Percentiles rank a stretch among this genome's conserved stretches.
These are phyloP conservation scores for Ranitomeya variabilis DNA, from an alignment of 2,113 vertebrate species.

Conservation along the genomic window DNA sequence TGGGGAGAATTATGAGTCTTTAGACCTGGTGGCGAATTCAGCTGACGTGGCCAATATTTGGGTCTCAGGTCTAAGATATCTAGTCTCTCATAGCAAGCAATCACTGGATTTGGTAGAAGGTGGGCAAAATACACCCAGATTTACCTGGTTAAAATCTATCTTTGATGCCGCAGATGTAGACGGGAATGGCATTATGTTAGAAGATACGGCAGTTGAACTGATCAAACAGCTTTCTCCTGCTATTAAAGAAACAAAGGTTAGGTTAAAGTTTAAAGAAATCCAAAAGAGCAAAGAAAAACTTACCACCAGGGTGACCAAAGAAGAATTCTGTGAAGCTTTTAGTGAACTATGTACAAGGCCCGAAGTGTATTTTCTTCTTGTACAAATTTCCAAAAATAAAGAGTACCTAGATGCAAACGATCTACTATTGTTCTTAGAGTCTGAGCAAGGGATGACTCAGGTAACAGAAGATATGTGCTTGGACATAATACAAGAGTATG, in stretches of 20 bases:
- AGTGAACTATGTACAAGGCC: conserved; percentile 94
- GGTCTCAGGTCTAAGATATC: conserved; percentile 93
- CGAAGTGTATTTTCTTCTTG: conserved; percentile 95
- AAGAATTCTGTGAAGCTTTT: conserved; percentile 95
- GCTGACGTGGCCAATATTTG: conserved; percentile 97
- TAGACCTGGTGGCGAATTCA: conserved; percentile 92
- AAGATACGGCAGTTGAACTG: conserved; percentile 86
- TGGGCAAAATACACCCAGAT: conserved; percentile 82
- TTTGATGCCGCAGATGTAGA: conserved; percentile 86
- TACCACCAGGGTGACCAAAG: conserved; percentile 90
- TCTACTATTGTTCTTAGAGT: conserved; percentile 92
- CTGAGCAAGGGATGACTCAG: conserved; percentile 89
- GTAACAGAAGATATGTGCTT: conserved; percentile 90
- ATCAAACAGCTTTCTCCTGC: conserved; percentile 91
- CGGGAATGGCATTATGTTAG: conserved; percentile 90
- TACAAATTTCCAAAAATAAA: conserved; percentile 96
- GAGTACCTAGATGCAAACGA: conserved; percentile 94
- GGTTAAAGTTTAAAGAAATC: conserved; percentile 94
- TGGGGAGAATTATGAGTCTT: conserved; percentile 94
- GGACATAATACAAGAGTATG: conserved; percentile 87
- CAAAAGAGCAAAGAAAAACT: conserved; percentile 96
- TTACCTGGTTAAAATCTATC: conserved; percentile 84
- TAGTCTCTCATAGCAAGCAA: conserved; percentile 89
- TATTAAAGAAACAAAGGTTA: conserved; percentile 91
- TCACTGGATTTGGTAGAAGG: conserved; percentile 79